A percentile compares a stretch with the other conserved stretches of the same genome.
phyloP scores from a whole-genome alignment of 2,113 vertebrate genomes.

The Acrocephalus kingi region DNA sequence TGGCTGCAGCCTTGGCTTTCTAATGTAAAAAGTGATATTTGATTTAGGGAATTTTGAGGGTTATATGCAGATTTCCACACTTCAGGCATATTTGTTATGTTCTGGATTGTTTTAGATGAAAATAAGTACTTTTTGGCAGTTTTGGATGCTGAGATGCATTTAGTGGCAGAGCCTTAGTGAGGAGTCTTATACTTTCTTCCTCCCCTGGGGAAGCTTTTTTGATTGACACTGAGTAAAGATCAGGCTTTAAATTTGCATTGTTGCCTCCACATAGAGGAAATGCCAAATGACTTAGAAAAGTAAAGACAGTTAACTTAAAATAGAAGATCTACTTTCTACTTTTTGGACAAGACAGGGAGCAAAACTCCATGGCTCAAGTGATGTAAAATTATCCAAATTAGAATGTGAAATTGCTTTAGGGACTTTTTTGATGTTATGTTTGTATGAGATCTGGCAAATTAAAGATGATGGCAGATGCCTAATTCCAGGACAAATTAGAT shows the following conservation, averaged over 20 bases:
- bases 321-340: background rate
- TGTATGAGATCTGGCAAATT: background rate
- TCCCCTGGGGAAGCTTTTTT: background rate
- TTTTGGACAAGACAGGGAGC: background rate
- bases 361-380: background rate
- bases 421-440: background rate
- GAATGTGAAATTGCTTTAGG: background rate
- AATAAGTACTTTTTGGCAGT: background rate
- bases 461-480: background rate
- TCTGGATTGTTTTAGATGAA: background rate
- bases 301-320: background rate
- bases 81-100: background rate
- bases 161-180: background rate
- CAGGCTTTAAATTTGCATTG: background rate
- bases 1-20: background rate
- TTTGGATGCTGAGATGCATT: background rate
- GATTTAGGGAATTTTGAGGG: background rate
- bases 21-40: background rate
- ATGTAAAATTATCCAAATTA: background rate
- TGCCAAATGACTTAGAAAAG: background rate
- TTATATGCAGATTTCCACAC: background rate
- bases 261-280: background rate
- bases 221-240: background rate
- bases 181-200: background rate
- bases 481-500: conserved; percentile 20